Evolutionary conservation across 2,113 vertebrate genomes (phyloP), one percentile per base, ranked within the genome.

Genomic region (Anas platyrhynchos): DNA sequence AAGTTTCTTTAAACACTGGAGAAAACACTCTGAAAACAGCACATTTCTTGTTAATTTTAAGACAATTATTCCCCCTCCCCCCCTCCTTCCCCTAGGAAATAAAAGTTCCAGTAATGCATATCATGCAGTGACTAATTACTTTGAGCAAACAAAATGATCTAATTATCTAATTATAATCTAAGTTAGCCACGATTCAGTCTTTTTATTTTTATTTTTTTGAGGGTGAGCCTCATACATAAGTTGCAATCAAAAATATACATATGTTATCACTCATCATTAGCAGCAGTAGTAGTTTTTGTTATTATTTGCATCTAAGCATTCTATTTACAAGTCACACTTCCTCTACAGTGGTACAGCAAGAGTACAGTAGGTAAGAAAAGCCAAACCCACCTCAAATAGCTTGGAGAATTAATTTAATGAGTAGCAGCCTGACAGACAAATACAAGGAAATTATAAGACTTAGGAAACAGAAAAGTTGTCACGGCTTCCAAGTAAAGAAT

Each of bases 81-180:
- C 50, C 48, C 21, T 22, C 5, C 21, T 48, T 21, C 46, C 10
- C 46, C 46, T 8, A 58, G 56, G 23, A 61, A 82, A 34, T 34
- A 52, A 67, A 78, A 68, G 2, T 7, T 96, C 75, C 87, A 52
- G 62, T 84, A 96, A 86, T 79, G 63, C 62, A 44, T 43, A 89
- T 43, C 71, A 83, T 54, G 13, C 36, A 80, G 25, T 72, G 73
- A 90, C 73, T 96, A 89, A 93, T 67, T 92, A 73, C 76, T 93
- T 81, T 93, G 52, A 95, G 54, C 32, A 94, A 97, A 92, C 44
- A 72, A 46, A 65, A 63, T 27, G 83, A 31, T 71, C 22, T 85
- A 17, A 46, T 55, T 36, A 8, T 79, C 80, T 97, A 94, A 92
- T 97, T 96, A 89, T 91, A 77, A 62, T 72, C 72, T 65, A 86